Evolutionary conservation across 2,888 invertebrate species (phyloP).

Genomic region (Fragum fragum): DNA sequence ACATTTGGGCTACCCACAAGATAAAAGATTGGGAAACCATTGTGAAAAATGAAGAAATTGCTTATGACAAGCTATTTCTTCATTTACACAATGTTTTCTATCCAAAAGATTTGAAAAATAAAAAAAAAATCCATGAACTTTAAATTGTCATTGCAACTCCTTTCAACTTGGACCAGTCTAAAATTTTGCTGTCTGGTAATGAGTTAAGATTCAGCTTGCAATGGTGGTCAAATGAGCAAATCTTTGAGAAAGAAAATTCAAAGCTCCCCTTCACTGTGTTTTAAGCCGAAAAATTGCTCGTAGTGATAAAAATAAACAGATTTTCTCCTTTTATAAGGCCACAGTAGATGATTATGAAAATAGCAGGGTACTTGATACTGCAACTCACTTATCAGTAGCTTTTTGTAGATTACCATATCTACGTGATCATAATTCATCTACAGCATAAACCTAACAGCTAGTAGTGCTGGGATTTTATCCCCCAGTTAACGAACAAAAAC

Average conservation of each 20-base stretch:
- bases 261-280: too few species aligned
- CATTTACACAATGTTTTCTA: too few species aligned
- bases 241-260: neutral
- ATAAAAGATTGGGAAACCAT: too few species aligned
- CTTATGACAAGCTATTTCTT: neutral
- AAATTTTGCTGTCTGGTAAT: too few species aligned
- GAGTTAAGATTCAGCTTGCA: too few species aligned
- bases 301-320: too few species aligned
- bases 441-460: neutral
- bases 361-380: constrained; percentile 6
- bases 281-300: too few species aligned
- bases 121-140: too few species aligned
- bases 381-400: neutral
- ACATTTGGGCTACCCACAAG: too few species aligned
- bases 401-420: constrained; percentile 9
- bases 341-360: constrained; percentile 8
- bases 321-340: neutral
- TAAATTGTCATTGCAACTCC: too few species aligned
- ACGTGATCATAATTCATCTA: constrained; percentile 16
- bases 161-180: too few species aligned
- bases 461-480: constrained; percentile 6
- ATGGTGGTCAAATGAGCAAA: neutral
- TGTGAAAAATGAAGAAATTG: constrained; percentile 4
- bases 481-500: constrained; percentile 20
- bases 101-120: too few species aligned